phyloP scores from a whole-genome alignment of 2,888 invertebrate species.

The Lumbricus terrestris region DNA sequence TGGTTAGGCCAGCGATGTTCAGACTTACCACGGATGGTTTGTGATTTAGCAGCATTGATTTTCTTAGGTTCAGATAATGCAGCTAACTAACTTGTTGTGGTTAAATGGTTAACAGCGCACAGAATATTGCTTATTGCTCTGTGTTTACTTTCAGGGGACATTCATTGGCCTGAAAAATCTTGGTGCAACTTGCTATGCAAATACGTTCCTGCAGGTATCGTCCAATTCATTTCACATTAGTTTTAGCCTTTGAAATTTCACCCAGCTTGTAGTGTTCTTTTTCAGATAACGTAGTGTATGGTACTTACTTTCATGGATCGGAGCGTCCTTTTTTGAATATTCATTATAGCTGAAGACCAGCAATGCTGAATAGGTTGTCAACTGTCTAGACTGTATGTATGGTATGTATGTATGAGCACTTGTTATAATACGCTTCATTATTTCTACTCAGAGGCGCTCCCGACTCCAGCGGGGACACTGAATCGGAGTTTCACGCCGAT shows the following conservation, averaged over 20 bases:
- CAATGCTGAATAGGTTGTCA: neutral
- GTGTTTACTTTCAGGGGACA: slow-evolving; percentile 42
- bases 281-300: neutral
- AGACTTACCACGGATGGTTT: too few species aligned
- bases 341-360: neutral
- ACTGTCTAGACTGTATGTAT: neutral
- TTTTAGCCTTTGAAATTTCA: neutral
- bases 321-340: neutral
- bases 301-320: neutral
- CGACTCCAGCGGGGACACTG: too few species aligned
- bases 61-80: neutral
- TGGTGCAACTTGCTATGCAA: slow-evolving; percentile 70
- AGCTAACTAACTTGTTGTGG: too few species aligned
- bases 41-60: too few species aligned
- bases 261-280: neutral
- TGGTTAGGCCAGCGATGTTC: too few species aligned
- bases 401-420: too few species aligned
- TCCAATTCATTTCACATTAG: neutral
- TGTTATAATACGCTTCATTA: too few species aligned
- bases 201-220: slow-evolving; percentile 64
- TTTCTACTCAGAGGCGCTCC: too few species aligned
- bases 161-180: slow-evolving; percentile 68
- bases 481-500: too few species aligned
- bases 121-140: neutral
- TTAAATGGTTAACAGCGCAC: neutral